Base-by-base conservation (phyloP, 2,888 invertebrate species). In the Callyntrura sp. region DNA sequence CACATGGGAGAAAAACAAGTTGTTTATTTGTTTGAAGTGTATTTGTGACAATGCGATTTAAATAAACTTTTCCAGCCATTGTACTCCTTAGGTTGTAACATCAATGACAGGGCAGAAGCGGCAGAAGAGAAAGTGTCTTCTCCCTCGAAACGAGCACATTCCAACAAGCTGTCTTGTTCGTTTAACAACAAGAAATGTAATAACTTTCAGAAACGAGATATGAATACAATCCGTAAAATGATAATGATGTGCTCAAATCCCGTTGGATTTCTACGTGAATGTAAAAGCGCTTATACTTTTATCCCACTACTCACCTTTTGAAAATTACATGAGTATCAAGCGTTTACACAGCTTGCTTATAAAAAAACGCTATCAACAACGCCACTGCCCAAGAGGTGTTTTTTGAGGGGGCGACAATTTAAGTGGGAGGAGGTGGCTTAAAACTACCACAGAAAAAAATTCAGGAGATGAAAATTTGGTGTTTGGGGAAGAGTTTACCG, bases 41-140 rank as follows among this genome's bases (percentile, higher is more conserved):
- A 78, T 84, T 84, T 89, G 79, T 81, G 89, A 89, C 89, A 89
- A 89, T 89, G 79, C 28, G 85, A 89, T 89, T 89, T 89, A 70
- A 79, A 78, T 79, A 79, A 81, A 85, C 57, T 81, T 84, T 73
- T 85, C 62, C 62, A 48, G 25, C 12, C 12, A 23, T 55, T 76
- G 76, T 76, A 23, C 35, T 35, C 5, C 51, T 76, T 20, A 20
- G 9, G 20, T 45, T 35, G 35, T 35, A 4, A 35, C 35, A 35
- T 35, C 35, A 43, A 60, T 68, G n/a, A 25, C 35, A 70, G 35
- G 6, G 35, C 4, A 35, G 35, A 35, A 70, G 23, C n/a, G 65
- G 11, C 35, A 70, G 68, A 60, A 17, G 23, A 62, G 9, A 35
- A 14, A 62, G 20, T 17, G 11, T 62, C 9, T 12, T 62, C 60